These are phyloP conservation scores for Hycleus cichorii DNA, from an alignment of 1,140 invertebrate genomes.

Conservation along the genomic window DNA sequence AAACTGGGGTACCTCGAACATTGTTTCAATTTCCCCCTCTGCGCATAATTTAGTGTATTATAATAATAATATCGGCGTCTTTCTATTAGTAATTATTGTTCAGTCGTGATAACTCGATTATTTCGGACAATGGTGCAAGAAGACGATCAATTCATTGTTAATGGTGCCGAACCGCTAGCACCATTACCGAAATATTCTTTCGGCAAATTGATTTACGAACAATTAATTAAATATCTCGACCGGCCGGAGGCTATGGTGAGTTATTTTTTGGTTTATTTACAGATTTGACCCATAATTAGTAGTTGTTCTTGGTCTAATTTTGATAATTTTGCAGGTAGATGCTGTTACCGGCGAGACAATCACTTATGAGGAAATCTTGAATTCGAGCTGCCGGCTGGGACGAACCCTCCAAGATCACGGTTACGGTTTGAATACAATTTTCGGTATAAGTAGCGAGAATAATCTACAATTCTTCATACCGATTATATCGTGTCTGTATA, in stretches of 20 bases:
- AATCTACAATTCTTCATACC: slow-evolving; percentile 45
- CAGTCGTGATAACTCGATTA: not conserved
- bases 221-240: not conserved
- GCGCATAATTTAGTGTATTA: no score
- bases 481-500: slow-evolving; percentile 43
- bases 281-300: no score
- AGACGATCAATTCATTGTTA: slow-evolving; percentile 11
- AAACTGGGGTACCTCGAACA: no score
- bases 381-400: slow-evolving; percentile 17
- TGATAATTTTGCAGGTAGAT: slow-evolving; percentile 16
- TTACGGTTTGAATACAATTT: slow-evolving; percentile 26
- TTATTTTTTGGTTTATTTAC: slow-evolving; percentile 1
- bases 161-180: slow-evolving; percentile 3
- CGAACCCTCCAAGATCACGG: slow-evolving; percentile 17
- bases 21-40: no score
- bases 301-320: no score
- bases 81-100: not conserved
- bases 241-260: slow-evolving; percentile 1
- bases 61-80: no score
- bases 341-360: slow-evolving; percentile 12
- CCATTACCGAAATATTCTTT: slow-evolving; percentile 3
- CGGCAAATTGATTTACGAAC: slow-evolving; percentile 7
- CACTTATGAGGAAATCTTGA: slow-evolving; percentile 13
- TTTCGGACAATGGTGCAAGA: not conserved
- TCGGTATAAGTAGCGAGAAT: slow-evolving; percentile 52